Conservation (phyloP, 2,797 vertebrate genomes). For the Darevskia mixta region DNA sequence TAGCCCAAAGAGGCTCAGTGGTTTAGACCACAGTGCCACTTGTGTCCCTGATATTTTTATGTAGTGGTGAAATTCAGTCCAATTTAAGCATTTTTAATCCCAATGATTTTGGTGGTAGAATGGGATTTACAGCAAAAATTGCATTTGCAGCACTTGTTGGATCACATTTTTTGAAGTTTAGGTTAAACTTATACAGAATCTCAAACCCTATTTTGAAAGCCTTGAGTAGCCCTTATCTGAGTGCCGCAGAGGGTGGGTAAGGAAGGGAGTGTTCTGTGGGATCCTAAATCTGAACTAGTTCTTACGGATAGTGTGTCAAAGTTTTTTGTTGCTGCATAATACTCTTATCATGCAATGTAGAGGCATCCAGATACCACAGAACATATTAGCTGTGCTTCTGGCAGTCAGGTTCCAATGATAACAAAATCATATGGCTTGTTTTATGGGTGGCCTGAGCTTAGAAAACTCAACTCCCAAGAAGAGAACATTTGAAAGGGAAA, state of each 20-base stretch:
- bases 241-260: not conserved
- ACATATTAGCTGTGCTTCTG: conserved; percentile 41
- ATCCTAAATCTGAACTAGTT: conserved; percentile 60
- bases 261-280: not conserved
- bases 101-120: not conserved
- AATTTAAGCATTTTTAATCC: not conserved
- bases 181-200: not conserved
- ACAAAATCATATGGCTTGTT: conserved; percentile 45
- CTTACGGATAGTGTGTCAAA: conserved; percentile 57
- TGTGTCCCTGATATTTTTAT: not conserved
- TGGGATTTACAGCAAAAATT: not conserved
- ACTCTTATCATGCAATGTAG: conserved; percentile 35
- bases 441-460: conserved; percentile 55
- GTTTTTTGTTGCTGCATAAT: conserved; percentile 53
- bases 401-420: conserved; percentile 36
- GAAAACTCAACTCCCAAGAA: conserved; percentile 26
- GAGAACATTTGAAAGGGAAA: conserved; percentile 42
- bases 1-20: no score
- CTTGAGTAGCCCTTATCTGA: not conserved
- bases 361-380: conserved; percentile 38
- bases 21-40: no score
- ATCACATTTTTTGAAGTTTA: not conserved
- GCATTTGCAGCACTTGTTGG: not conserved
- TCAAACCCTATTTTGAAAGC: not conserved
- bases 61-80: not conserved